phyloP scores from a whole-genome alignment of 2,797 vertebrate species.

The Eleutherodactylus coqui region DNA sequence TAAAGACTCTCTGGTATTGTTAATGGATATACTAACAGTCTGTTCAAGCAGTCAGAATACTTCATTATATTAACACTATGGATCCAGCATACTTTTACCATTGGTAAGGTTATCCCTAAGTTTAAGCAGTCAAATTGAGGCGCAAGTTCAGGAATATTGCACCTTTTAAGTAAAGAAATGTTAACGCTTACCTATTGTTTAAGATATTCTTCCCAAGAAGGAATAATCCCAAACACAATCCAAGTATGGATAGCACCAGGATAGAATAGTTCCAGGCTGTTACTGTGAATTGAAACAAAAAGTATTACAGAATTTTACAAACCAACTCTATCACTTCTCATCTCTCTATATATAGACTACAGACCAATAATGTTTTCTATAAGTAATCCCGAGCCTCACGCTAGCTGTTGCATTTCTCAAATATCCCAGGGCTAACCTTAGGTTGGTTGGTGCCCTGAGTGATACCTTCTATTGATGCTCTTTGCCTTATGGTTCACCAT shows the following conservation, averaged over 20 bases:
- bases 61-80: no score
- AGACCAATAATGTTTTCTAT: background rate
- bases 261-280: conserved; percentile 85
- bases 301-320: background rate
- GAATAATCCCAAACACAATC: conserved; percentile 80
- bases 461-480: background rate
- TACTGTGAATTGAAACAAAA: conserved; percentile 71
- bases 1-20: no score
- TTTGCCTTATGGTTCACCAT: background rate
- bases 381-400: background rate
- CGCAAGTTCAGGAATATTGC: background rate
- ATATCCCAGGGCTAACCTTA: background rate
- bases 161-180: background rate
- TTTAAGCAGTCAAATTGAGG: no score
- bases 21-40: no score
- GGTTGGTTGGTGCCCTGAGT: background rate
- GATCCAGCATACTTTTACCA: no score
- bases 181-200: conserved; percentile 78
- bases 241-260: conserved; percentile 77
- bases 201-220: conserved; percentile 80
- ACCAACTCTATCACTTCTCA: background rate
- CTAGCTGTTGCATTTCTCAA: background rate
- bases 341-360: background rate
- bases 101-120: no score
- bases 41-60: no score